These are phyloP conservation scores for Parelbella ahira DNA, from an alignment of 2,888 invertebrate genomes.

Conservation along the genomic window DNA sequence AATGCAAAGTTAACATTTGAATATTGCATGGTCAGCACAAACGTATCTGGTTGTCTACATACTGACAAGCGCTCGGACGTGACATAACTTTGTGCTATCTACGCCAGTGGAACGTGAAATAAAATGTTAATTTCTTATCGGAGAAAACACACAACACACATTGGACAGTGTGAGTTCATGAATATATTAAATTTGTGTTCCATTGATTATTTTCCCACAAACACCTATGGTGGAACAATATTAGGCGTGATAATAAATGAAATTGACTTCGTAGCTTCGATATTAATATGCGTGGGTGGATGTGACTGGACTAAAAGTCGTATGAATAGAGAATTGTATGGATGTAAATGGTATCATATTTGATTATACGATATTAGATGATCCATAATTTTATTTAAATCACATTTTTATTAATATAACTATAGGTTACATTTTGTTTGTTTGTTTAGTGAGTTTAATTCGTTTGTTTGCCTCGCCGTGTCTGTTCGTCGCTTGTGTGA, in stretches of 20 bases:
- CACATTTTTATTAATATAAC: conserved; percentile 9
- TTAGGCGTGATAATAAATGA: conserved; percentile 49
- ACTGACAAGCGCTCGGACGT: not conserved
- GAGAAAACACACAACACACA: conserved; percentile 8
- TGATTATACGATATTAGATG: conserved; percentile 17
- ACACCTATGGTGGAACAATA: conserved; percentile 49
- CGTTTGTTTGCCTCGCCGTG: conserved; percentile 6
- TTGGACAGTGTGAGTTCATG: conserved; percentile 7
- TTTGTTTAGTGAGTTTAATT: conserved; percentile 8
- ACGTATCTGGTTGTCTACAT: not conserved
- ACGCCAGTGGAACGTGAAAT: not conserved
- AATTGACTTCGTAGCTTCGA: conserved; percentile 54
- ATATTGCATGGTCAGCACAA: conserved; percentile 11
- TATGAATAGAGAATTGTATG: conserved; percentile 5
- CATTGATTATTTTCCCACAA: conserved; percentile 49
- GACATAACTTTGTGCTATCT: conserved; percentile 1
- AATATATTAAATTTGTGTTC: conserved; percentile 17
- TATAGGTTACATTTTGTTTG: conserved; percentile 1
- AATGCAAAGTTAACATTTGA: conserved; percentile 17
- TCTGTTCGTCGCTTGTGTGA: conserved; percentile 15
- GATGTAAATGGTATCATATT: conserved; percentile 17
- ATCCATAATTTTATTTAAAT: conserved; percentile 19
- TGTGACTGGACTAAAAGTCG: conserved; percentile 9
- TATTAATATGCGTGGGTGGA: conserved; percentile 60
- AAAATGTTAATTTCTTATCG: conserved; percentile 23